phyloP scores from a whole-genome alignment of 2,113 vertebrate species.

The Nansenia antarctica region DNA sequence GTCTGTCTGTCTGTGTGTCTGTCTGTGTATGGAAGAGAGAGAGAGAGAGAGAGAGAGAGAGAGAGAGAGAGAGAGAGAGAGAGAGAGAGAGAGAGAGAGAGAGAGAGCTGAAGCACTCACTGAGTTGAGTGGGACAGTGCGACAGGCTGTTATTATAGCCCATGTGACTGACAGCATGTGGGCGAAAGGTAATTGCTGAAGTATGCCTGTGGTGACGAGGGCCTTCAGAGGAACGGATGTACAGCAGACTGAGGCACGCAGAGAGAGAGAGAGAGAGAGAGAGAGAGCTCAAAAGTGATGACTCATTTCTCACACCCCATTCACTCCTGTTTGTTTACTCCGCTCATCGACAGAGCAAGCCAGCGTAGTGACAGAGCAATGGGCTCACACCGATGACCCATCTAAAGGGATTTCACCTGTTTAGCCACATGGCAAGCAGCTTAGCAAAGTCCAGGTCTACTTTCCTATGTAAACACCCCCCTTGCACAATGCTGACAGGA shows the following conservation, averaged over 20 bases:
- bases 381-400: constrained; percentile 30
- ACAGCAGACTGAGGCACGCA: constrained; percentile 54
- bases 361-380: no score
- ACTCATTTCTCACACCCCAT: constrained; percentile 65
- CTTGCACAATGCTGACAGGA: constrained; percentile 17
- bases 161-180: constrained; percentile 65
- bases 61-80: neutral
- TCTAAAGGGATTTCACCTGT: constrained; percentile 65
- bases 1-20: constrained; percentile 4
- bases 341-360: constrained; percentile 33
- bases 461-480: constrained; percentile 51
- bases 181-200: constrained; percentile 67
- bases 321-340: constrained; percentile 62
- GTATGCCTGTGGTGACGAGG: constrained; percentile 63
- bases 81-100: neutral
- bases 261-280: constrained; percentile 1
- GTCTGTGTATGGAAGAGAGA: neutral
- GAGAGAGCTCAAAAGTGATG: constrained; percentile 57
- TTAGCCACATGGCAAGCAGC: constrained; percentile 54
- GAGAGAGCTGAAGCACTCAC: constrained; percentile 7
- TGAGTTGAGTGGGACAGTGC: constrained; percentile 29
- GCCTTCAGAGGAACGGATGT: constrained; percentile 65
- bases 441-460: constrained; percentile 48
- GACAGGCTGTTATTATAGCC: constrained; percentile 67
- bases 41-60: neutral